Base-by-base conservation (phyloP, 2,888 invertebrate genomes). In the Dascillus cervinus region DNA sequence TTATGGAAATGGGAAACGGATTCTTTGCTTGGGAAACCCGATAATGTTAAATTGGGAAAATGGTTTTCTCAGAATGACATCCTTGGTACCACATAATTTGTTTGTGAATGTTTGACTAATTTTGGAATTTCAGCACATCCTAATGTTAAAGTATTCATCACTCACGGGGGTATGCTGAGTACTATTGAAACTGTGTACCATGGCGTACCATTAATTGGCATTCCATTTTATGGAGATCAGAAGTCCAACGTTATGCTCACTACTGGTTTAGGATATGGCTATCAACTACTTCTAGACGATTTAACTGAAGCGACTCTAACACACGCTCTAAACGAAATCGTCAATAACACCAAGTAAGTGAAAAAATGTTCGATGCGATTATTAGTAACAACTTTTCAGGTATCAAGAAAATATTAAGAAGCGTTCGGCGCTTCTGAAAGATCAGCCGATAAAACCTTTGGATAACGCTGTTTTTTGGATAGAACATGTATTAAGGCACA, bases 1-100 rank as follows among this genome's bases (percentile, higher is more conserved):
- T 29, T 56, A 3, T 54, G 54, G 54, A 54, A 53, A 32, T 54
- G 44, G 43, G 53, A 53, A 21, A 2, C 6, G 2, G 50, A 52
- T 4, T 22, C 13, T n/a, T 26, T 52, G 26, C 35, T 43, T 5
- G 41, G 35, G 3, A 36, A 46, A 12, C 44, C 49, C 3, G 25
- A 30, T 11, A 58, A 60, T 39, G 52, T 60, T 0, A 39, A 40
- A 13, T 27, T 21, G n/a, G 8, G 11, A 8, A 21, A 29, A n/a
- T 22, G 23, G 23, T 22, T 22, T n/a, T 11, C 23, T 22, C 23
- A 22, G 10, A n/a, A 22, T 9, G 23, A 22, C 9, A 11, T 22
- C n/a, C 23, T 22, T 9, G 23, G 23, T 22, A 22, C n/a, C 5
- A 9, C 17, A n/a, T n/a, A n/a, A n/a, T n/a, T n/a, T n/a, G n/a